Evolutionary conservation across 1,140 invertebrate genomes (phyloP), one percentile per base, ranked within the genome.

Genomic region (Adoxophyes honmai): DNA sequence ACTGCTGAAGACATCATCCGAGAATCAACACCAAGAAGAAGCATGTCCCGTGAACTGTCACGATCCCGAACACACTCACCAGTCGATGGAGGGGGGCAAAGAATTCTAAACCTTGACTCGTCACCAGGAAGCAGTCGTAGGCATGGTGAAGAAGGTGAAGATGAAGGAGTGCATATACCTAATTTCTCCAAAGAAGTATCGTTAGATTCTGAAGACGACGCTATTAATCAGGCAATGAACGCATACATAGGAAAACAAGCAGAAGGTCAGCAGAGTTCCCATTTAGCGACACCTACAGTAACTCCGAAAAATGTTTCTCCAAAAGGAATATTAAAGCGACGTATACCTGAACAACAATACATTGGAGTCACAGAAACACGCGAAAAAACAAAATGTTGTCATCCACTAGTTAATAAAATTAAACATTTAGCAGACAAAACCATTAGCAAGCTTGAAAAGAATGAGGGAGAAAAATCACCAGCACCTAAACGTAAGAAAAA

Each of bases 361-460:
- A 65, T 81, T 52, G 79, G 75, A 13, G 77, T 75, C 14, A 68
- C 75, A 14, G 87, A 89, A 72, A 83, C 84, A 33, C 72, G 87
- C 13, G 83, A 88, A 66, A 90, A 90, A 74, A 89, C 88, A 34
- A 89, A 88, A 78, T 90, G 87, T 68, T 91, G 90, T 72, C 91
- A 91, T 68, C 91, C 91, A 33, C 81, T 92, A 36, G 91, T 92
- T 59, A 91, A 92, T 71, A 92, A 92, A 81, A 87, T 92, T 6
- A 92, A 91, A 77, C 90, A 91, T 52, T 86, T 91, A 75, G 91
- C 91, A 14, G 91, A 91, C 60, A 90, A 91, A 75, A 91, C 91
- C 54, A 85, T 92, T 62, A 90, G 91, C 51, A 90, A 89, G 65
- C 58, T 81, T 42, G 86, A 89, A 16, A 89, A 85, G 58, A 70